phyloP scores from a whole-genome alignment of 2,113 vertebrate species.

The Ondatra zibethicus region DNA sequence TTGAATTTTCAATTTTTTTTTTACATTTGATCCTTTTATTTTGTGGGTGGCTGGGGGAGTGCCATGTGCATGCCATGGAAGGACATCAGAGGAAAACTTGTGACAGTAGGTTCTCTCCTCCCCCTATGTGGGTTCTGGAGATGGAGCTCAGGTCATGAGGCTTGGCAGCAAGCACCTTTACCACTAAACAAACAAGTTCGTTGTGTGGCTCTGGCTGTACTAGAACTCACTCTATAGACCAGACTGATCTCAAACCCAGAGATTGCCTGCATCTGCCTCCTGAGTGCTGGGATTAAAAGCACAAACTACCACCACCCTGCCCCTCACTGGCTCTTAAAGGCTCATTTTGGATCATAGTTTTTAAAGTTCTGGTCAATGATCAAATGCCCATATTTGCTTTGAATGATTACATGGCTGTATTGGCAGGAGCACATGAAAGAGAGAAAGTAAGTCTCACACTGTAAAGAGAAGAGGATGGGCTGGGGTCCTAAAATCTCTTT shows the following conservation, averaged over 20 bases:
- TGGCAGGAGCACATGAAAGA: background rate
- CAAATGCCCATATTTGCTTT: background rate
- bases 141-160: background rate
- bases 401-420: background rate
- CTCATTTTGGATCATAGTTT: background rate
- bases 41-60: background rate
- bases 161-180: background rate
- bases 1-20: background rate
- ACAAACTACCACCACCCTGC: background rate
- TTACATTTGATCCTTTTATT: background rate
- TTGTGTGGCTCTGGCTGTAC: background rate
- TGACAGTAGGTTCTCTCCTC: background rate
- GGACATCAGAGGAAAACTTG: background rate
- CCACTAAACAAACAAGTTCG: background rate
- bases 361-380: background rate
- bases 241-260: background rate
- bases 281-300: background rate
- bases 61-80: background rate
- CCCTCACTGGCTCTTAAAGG: background rate
- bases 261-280: background rate
- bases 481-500: background rate
- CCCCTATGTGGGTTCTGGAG: background rate
- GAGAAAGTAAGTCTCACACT: background rate
- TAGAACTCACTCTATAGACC: background rate
- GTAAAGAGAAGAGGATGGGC: background rate